Evolutionary conservation across 2,797 vertebrate species (phyloP), one percentile per base, ranked within the genome.

Genomic region (Naso thynnoides): DNA sequence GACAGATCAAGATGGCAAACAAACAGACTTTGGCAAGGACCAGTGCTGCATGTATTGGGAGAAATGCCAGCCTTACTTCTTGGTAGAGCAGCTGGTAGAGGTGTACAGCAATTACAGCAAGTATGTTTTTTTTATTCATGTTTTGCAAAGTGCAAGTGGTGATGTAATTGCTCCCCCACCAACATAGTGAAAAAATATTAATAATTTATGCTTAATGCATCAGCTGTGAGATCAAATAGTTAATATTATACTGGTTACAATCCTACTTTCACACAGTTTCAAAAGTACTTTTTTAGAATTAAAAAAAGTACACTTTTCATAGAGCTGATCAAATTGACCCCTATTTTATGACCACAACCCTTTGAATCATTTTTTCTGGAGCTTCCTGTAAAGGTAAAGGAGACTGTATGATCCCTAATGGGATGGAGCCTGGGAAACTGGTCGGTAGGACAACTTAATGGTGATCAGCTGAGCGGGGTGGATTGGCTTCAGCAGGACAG

Each of bases 381-480:
- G 29, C 33, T 16, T 52, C 42, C 53, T 45, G 24, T 29, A 31
- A 50, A 9, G 3, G 14, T 54, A 52, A 58, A 61, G 39, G 48
- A 63, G 65, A 47, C 29, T 38, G 27, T 59, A 24, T 61, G 50
- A 61, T 53, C 48, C n/a, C 27, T 65, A 69, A 79, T 63, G 42
- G 72, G 48, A 41, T 26, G 33, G 69, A 42, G 72, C 59, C 44
- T 55, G 27, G 49, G 26, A 58, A 68, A 62, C 38, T 59, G 42
- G 52, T 52, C 66, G 38, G 55, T 41, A 49, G 53, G 69, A 70
- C 62, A 63, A 70, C 54, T 57, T 54, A 76, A 61, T 62, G 47
- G 48, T 75, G 85, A 86, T 86, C 76, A 88, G 58, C 54, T 84
- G 72, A 79, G 73, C 29, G 9, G 55, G 57, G 58, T 70, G 64